Percentiles rank a stretch among this genome's conserved stretches.
Conservation (phyloP, 2,888 invertebrate genomes). For the Erannis defoliaria region DNA sequence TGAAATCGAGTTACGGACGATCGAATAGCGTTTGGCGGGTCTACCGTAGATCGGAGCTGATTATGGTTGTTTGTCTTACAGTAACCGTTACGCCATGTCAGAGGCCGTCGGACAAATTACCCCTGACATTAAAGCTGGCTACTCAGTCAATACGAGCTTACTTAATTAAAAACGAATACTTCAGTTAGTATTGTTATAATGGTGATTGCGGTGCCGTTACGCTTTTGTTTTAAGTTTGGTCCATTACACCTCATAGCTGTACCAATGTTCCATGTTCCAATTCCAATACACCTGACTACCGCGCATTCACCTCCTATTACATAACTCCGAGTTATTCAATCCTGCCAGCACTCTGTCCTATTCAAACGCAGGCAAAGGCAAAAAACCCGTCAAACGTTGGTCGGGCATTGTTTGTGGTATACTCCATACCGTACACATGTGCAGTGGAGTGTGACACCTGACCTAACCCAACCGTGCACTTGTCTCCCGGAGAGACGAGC, state of each 20-base stretch:
- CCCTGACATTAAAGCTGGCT: too few species aligned
- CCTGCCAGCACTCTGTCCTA: conserved; percentile 33
- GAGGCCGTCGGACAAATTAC: too few species aligned
- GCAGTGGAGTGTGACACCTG: conserved; percentile 78
- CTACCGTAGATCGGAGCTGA: too few species aligned
- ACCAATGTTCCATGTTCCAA: neutral
- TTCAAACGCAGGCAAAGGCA: conserved; percentile 41
- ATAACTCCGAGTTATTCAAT: conserved; percentile 25
- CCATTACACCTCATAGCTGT: neutral
- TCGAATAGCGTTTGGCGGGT: too few species aligned
- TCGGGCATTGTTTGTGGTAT: conserved; percentile 50
- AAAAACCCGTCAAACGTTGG: conserved; percentile 49
- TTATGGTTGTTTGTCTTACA: too few species aligned
- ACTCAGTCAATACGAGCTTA: too few species aligned
- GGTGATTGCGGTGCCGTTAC: neutral
- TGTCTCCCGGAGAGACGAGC: conserved; percentile 67
- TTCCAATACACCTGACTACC: conserved; percentile 13
- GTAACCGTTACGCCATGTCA: too few species aligned
- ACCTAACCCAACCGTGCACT: conserved; percentile 83
- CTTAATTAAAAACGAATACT: too few species aligned
- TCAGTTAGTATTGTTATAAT: too few species aligned
- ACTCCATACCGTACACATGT: conserved; percentile 55
- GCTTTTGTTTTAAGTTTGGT: neutral
- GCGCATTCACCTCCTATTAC: conserved; percentile 18
- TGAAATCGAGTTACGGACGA: too few species aligned